Conservation (phyloP, 2,888 invertebrate genomes). For the Acleris cristana region DNA sequence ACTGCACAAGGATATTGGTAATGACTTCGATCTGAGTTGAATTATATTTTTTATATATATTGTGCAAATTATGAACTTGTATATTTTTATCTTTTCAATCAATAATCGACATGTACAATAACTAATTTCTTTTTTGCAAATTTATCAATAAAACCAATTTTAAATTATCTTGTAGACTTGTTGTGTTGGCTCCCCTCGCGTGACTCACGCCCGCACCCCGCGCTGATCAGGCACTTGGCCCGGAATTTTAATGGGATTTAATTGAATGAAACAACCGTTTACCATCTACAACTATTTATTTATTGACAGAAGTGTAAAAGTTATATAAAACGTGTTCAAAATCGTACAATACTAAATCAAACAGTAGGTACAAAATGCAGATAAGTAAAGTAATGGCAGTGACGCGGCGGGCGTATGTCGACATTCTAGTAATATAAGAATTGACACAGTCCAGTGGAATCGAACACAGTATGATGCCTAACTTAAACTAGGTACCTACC, state of each 20-base stretch:
- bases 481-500: constrained; percentile 47
- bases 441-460: constrained; percentile 85
- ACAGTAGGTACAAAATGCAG: constrained; percentile 55
- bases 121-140: constrained; percentile 79
- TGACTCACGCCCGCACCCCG: constrained; percentile 51
- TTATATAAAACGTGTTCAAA: constrained; percentile 70
- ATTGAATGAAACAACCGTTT: constrained; percentile 78
- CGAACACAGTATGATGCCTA: constrained; percentile 73
- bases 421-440: constrained; percentile 86
- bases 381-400: constrained; percentile 70
- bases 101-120: constrained; percentile 83
- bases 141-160: constrained; percentile 83
- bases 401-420: constrained; percentile 83
- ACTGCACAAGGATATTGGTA: constrained; percentile 84
- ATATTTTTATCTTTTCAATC: constrained; percentile 82
- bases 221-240: constrained; percentile 70
- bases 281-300: constrained; percentile 79
- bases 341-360: constrained; percentile 47
- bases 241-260: constrained; percentile 77
- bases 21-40: constrained; percentile 81
- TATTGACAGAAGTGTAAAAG: constrained; percentile 66
- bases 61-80: constrained; percentile 79
- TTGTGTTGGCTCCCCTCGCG: constrained; percentile 36
- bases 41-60: constrained; percentile 82
- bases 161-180: constrained; percentile 64